Base-by-base conservation (phyloP, 64 coral and sea anemone species). In the Stichodactyla mertensii region DNA sequence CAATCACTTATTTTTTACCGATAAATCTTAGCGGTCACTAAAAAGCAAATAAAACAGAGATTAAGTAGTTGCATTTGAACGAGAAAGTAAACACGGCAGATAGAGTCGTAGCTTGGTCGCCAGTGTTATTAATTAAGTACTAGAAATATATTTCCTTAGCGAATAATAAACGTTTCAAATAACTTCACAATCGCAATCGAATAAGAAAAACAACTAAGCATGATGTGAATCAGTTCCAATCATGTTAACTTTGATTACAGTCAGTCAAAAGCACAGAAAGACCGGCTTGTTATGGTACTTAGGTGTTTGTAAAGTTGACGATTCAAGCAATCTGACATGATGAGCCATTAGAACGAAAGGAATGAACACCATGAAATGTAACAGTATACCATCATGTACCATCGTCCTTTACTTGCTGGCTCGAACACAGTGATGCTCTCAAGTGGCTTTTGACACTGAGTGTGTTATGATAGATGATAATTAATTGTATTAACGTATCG, bases 371-470 rank as follows among this genome's bases (percentile, higher is more conserved):
- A 66, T 61, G 59, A 61, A 6, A 13, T 74, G 69, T 74, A 74
- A 74, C 24, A 74, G 26, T 74, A 74, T 74, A 74, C 24, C 24
- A 22, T 69, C 6, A 26, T 74, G 78, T 81, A 53, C 2, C 78
- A 10, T 51, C 19, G 16, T 20, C 20, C 10, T 19, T 51, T 81
- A 9, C 1, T 51, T 18, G 20, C 22, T 70, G 19, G 66, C 19
- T 23, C 7, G 60, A 22, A 7, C 26, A 74, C 22, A 27, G 78
- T 81, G 52, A 81, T 15, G 78, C 53, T 61, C 2, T 16, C 4
- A 85, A 85, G 83, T 64, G 60, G 57, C 60, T 85, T 85, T 85
- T 85, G 83, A 85, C 83, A 85, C 83, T 19, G 19, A 16, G 55
- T 64, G 23, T 85, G 83, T 85, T 61, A 27, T 61, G 57, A 85